Evolutionary conservation across 64 coral and sea anemone genomes (phyloP), one percentile per base, ranked within the genome.

Genomic region (Actinia equina): DNA sequence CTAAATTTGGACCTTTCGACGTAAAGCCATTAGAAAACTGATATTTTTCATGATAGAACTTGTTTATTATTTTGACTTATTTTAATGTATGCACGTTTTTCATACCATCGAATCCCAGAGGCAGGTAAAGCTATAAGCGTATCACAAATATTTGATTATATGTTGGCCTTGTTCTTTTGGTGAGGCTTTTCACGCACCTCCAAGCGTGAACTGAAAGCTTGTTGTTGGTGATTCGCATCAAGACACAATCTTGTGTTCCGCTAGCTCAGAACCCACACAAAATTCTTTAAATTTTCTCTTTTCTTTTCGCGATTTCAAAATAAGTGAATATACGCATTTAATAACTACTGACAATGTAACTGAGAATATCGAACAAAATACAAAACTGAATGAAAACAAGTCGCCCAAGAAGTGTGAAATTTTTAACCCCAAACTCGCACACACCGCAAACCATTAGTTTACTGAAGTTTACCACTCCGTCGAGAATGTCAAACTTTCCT

Each of bases 31-130:
- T 14, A 57, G 30, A 57, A 57, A 65, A 65, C 5, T 6, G 22
- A 20, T 20, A 23, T 7, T 23, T 65, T 65, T 60, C 5, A 23
- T 22, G 26, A 74, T 30, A 74, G 27, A 30, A 15, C 11, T 27
- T 11, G 9, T 41, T 37, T 74, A 14, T 14, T 30, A 27, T 74
- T 74, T 41, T 3, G 26, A 15, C 11, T 11, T 41, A 14, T 27
- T 74, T 74, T 74, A 82, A 82, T 82, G 80, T 52, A 82, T 82
- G 80, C 80, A 82, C 6, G 53, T 82, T 82, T 82, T 57, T 27
- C 80, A 82, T 82, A 18, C 53, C 80, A 52, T 14, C 12, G 44
- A 26, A 14, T 45, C 80, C 69, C 69, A 74, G 69, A 13, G 41
- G 12, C 69, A 82, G 80, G 44, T 51, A 82, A 43, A 82, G 15